phyloP scores from a whole-genome alignment of 2,888 invertebrate species.

The Strigamia crassipes region DNA sequence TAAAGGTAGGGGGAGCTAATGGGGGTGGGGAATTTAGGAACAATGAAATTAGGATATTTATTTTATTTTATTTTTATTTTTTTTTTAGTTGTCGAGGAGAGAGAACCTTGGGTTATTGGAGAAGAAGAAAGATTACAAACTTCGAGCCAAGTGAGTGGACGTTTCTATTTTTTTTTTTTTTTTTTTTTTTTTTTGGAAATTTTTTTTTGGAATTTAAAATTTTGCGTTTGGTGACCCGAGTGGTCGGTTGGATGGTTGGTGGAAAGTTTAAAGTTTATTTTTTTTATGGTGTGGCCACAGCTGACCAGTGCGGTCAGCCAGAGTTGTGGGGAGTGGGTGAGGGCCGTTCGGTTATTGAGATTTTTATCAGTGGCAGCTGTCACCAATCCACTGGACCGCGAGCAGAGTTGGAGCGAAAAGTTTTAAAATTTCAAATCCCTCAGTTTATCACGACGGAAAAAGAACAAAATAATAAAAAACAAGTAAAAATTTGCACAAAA shows the following conservation, averaged over 20 bases:
- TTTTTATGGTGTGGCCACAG: slow-evolving; percentile 37
- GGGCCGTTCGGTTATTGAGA: slow-evolving; percentile 31
- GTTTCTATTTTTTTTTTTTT: not conserved
- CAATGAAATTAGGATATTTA: slow-evolving; percentile 39
- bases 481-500: too few species aligned
- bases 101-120: slow-evolving; percentile 80
- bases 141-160: slow-evolving; percentile 65
- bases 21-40: not conserved
- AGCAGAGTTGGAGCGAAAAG: slow-evolving; percentile 1
- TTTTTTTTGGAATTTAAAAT: not conserved
- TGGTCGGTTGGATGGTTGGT: not conserved
- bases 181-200: too few species aligned
- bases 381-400: slow-evolving; percentile 12
- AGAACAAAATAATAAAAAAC: not conserved
- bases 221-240: not conserved
- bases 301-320: slow-evolving; percentile 37
- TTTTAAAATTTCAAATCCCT: not conserved
- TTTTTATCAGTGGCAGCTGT: slow-evolving; percentile 37
- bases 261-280: slow-evolving; percentile 31
- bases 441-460: not conserved
- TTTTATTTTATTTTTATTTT: slow-evolving; percentile 48
- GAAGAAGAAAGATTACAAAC: slow-evolving; percentile 85
- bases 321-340: not conserved
- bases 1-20: not conserved
- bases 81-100: slow-evolving; percentile 68